Evolutionary conservation across 1,140 invertebrate genomes (phyloP).

Genomic region (Drosophila rufa): DNA sequence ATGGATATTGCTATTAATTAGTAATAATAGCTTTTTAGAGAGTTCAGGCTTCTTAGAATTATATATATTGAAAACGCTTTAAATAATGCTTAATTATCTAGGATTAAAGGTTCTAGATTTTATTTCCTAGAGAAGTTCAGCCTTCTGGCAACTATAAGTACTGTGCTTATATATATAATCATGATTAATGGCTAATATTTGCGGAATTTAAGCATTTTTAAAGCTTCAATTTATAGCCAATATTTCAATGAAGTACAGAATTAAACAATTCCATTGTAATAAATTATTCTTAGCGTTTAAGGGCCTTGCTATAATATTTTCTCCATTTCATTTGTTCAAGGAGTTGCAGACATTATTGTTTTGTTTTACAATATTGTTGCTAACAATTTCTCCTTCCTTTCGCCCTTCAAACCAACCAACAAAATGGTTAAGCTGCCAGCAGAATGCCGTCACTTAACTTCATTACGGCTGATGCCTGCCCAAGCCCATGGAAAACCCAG

Average conservation of each 20-base stretch:
- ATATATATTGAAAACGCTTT: too few relatives aligned
- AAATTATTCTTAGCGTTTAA: background rate
- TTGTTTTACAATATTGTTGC: constrained; percentile 62
- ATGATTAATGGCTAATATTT: background rate
- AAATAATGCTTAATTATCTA: background rate
- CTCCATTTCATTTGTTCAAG: constrained; percentile 17
- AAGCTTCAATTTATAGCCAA: background rate
- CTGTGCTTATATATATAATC: background rate
- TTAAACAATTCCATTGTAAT: background rate
- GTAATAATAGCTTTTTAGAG: too few relatives aligned
- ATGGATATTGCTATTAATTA: too few relatives aligned
- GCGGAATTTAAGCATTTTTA: background rate
- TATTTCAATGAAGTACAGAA: background rate
- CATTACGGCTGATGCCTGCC: constrained; percentile 65
- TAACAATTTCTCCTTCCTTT: constrained; percentile 28
- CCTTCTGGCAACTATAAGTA: background rate
- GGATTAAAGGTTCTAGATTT: background rate
- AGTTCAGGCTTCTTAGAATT: too few relatives aligned
- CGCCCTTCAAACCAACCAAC: constrained; percentile 13
- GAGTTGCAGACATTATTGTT: constrained; percentile 62
- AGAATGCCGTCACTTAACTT: constrained; percentile 77
- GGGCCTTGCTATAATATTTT: background rate
- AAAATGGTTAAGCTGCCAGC: constrained; percentile 71
- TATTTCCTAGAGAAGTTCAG: background rate
- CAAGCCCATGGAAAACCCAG: constrained; percentile 9